Evolutionary conservation across 2,797 vertebrate species (phyloP), one percentile per base, ranked within the genome.

Genomic region (Euthynnus affinis): DNA sequence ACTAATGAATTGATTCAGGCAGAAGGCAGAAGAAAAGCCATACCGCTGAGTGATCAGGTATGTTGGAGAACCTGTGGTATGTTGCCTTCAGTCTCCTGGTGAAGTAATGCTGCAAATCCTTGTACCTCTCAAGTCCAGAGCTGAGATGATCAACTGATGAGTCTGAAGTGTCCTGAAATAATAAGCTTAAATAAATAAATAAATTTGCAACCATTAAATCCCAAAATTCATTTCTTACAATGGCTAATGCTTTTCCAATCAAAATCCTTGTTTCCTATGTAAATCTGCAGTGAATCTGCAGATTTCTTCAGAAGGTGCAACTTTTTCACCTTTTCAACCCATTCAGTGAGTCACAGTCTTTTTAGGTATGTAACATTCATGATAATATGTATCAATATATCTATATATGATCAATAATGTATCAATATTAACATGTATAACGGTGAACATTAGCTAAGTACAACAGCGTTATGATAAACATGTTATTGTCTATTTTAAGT

Each of bases 81-180:
- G 90, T 58, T 62, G 91, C 90, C 91, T 91, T 94, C 80, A 93
- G 90, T 91, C 90, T 96, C 90, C 81, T 94, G 85, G 87, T 94
- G 81, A 98, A 96, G 90, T 85, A 93, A 74, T 87, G 83, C 91
- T 96, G 94, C 4, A 95, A 83, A 78, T 91, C 87, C 84, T 84
- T 92, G 83, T 96, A 96, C 17, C 81, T 89, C 84, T 93, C 84
- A 61, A 91, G 89, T 80, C 82, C 84, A 25, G 74, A 71, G 68
- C 86, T 92, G 91, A 90, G 82, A 52, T 86, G 88, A 84, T 94
- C 89, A 49, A 6, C 51, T 27, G 87, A 61, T 25, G 83, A 77
- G 22, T 52, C 20, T 40, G 81, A 78, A 53, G 67, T 27, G 46
- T 82, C 74, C 93, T 94, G 57, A 62, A 87, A 83, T n/a, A 14